Conservation (phyloP, 2,888 invertebrate species). For the Eilema sororculum region DNA sequence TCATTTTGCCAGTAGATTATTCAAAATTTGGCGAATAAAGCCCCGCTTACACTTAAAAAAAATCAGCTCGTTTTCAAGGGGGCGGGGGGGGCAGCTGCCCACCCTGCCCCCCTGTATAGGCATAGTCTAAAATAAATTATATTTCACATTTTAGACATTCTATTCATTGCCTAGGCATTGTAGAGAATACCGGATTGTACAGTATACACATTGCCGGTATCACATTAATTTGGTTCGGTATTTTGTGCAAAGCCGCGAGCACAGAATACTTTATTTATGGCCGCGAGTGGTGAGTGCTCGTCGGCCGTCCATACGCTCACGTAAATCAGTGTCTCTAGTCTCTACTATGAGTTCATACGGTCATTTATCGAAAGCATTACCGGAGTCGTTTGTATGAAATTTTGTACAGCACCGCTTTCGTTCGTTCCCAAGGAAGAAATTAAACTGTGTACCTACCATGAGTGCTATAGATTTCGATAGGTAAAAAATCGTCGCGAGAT, state of each 20-base stretch:
- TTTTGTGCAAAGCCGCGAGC: neutral
- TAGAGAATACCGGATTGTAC: no score
- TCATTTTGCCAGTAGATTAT: no score
- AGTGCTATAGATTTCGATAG: neutral
- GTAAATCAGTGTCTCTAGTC: neutral
- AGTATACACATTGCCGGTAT: no score
- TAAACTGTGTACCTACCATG: neutral
- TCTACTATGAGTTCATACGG: neutral
- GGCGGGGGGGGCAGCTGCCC: no score
- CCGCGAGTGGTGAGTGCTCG: neutral
- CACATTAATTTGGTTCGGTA: neutral
- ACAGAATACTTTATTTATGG: no score
- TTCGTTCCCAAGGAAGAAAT: neutral
- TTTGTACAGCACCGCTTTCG: neutral
- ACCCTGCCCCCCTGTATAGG: no score
- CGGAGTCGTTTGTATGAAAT: neutral
- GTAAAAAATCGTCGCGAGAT: neutral
- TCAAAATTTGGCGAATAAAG: no score
- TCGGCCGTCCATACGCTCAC: neutral
- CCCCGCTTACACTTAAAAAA: no score
- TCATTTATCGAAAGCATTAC: neutral
- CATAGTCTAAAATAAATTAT: no score
- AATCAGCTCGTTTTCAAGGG: no score
- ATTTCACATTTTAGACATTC: no score
- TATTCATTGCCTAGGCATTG: no score